Conservation (phyloP, 2,888 invertebrate species). For the Erannis defoliaria region DNA sequence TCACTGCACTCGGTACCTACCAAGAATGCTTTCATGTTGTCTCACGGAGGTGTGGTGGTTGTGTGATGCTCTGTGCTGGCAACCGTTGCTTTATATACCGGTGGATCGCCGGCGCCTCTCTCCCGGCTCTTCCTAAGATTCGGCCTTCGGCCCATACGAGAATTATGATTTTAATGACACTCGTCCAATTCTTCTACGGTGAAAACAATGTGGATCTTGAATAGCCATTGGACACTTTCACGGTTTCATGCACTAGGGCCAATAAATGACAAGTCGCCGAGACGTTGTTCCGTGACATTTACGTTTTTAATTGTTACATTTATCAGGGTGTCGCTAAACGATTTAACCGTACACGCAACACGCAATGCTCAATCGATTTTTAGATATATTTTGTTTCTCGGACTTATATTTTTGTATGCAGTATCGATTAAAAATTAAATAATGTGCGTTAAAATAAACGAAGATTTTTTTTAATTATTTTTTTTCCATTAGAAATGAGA, state of each 20-base stretch:
- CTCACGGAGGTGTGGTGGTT: slow-evolving; percentile 82
- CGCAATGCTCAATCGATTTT: background rate
- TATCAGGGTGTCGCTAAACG: slow-evolving; percentile 23
- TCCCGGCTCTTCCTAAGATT: slow-evolving; percentile 85
- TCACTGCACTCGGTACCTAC: slow-evolving; percentile 84
- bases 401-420: background rate
- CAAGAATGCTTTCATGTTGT: slow-evolving; percentile 87
- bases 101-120: slow-evolving; percentile 78
- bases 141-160: slow-evolving; percentile 84
- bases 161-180: slow-evolving; percentile 86
- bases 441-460: background rate
- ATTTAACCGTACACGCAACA: slow-evolving; percentile 4
- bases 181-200: slow-evolving; percentile 80
- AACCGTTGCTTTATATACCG: slow-evolving; percentile 77
- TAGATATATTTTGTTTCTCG: background rate
- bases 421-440: background rate
- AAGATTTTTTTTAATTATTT: background rate
- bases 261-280: slow-evolving; percentile 28
- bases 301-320: slow-evolving; percentile 18
- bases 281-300: slow-evolving; percentile 25
- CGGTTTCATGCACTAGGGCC: slow-evolving; percentile 50
- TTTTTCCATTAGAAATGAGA: slow-evolving; percentile 22
- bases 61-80: slow-evolving; percentile 80
- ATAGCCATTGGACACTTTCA: slow-evolving; percentile 72
- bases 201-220: slow-evolving; percentile 81